Conservation (phyloP, 2,888 invertebrate genomes). For the Dione vanillae region DNA sequence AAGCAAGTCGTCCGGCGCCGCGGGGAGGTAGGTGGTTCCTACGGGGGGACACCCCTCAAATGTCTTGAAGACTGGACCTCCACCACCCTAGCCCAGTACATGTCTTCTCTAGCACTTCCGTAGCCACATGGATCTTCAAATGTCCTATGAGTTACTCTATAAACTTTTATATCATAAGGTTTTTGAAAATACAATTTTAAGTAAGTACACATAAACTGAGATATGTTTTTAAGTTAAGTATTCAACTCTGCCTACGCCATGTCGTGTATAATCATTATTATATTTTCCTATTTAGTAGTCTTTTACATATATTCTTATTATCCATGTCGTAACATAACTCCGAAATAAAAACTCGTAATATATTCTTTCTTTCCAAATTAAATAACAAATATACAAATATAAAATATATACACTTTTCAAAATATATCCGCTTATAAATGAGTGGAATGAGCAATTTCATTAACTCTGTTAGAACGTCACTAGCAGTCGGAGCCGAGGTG, state of each 20-base stretch:
- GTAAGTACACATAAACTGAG: no score
- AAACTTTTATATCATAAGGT: constrained; percentile 48
- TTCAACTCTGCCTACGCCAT: not conserved
- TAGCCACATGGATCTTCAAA: constrained; percentile 78
- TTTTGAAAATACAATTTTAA: not conserved
- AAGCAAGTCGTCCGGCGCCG: constrained; percentile 82
- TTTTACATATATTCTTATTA: not conserved
- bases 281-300: no score
- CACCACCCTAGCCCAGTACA: constrained; percentile 78
- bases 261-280: no score
- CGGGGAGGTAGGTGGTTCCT: constrained; percentile 53
- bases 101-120: constrained; percentile 81
- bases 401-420: constrained; percentile 9
- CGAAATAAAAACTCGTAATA: not conserved
- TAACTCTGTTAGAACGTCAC: constrained; percentile 68
- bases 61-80: constrained; percentile 83
- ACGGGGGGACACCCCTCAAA: constrained; percentile 64
- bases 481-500: constrained; percentile 52
- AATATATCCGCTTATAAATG: constrained; percentile 48
- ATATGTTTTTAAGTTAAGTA: no score
- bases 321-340: not conserved
- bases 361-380: not conserved
- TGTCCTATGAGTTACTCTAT: constrained; percentile 75
- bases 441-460: constrained; percentile 62
- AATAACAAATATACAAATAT: not conserved